Evolutionary conservation across 1,140 invertebrate genomes (phyloP).

Genomic region (Drosophila jambulina): DNA sequence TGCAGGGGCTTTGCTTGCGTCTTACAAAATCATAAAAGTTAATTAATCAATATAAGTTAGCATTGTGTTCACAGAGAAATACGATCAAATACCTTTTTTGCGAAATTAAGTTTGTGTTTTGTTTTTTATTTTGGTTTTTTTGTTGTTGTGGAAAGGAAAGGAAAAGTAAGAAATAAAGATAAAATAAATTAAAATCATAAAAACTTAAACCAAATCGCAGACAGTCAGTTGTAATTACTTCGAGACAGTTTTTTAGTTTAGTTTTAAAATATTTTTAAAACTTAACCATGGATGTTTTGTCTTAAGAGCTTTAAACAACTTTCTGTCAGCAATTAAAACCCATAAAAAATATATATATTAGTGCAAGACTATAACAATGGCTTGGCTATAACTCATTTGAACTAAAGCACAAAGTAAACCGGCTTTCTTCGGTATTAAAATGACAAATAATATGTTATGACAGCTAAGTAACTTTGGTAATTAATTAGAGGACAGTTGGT

Average conservation of each 20-base stretch:
- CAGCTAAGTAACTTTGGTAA: background rate
- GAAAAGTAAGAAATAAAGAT: constrained; percentile 73
- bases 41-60: constrained; percentile 44
- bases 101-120: constrained; percentile 49
- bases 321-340: constrained; percentile 19
- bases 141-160: constrained; percentile 18
- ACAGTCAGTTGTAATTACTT: background rate
- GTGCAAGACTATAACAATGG: background rate
- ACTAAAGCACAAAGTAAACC: constrained; percentile 38
- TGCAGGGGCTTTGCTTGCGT: constrained; percentile 16
- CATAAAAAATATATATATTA: constrained; percentile 12
- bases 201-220: constrained; percentile 61
- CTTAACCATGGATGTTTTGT: background rate
- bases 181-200: constrained; percentile 69
- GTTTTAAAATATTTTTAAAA: background rate
- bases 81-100: constrained; percentile 83
- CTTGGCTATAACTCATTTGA: constrained; percentile 5
- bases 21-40: constrained; percentile 63
- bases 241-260: background rate
- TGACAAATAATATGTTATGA: background rate
- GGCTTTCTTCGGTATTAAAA: constrained; percentile 1
- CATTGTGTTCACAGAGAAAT: constrained; percentile 44
- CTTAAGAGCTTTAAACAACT: background rate
- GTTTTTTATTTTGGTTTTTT: constrained; percentile 34
- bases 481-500: constrained; percentile 1